A percentile compares a stretch with the other conserved stretches of the same genome.
phyloP scores from a whole-genome alignment of 2,888 invertebrate genomes.

The Pherbina coryleti region DNA sequence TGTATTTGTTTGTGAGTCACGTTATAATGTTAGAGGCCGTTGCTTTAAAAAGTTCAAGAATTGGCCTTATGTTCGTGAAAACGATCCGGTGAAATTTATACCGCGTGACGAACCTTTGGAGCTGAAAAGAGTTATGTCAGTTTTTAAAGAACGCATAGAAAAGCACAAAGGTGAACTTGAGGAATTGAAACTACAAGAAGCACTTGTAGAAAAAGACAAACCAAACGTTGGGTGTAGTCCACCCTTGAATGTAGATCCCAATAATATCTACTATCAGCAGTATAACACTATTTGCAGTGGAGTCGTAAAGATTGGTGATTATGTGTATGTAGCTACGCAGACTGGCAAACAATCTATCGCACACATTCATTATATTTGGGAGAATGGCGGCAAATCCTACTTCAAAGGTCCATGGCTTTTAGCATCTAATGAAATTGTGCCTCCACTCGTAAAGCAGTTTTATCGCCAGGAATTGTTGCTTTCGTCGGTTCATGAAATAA shows the following conservation, averaged over 20 bases:
- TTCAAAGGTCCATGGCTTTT: conserved; percentile 96
- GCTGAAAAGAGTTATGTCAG: conserved; percentile 90
- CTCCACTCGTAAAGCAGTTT: conserved; percentile 82
- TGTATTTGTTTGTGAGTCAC: conserved; percentile 96
- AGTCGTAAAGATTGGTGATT: conserved; percentile 90
- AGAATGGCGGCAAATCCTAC: conserved; percentile 89
- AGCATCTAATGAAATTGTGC: conserved; percentile 84
- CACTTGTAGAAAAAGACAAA: conserved; percentile 86
- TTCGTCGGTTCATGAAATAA: conserved; percentile 91
- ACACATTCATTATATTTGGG: conserved; percentile 95
- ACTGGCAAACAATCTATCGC: conserved; percentile 92
- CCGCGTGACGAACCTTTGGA: conserved; percentile 82
- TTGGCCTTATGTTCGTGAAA: conserved; percentile 75
- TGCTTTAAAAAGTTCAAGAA: conserved; percentile 95
- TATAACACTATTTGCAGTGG: conserved; percentile 88
- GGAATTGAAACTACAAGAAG: conserved; percentile 85
- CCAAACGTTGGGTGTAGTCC: conserved; percentile 83
- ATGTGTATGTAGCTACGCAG: conserved; percentile 93
- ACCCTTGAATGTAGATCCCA: conserved; percentile 80
- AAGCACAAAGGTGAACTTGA: conserved; percentile 91
- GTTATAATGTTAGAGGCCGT: conserved; percentile 87
- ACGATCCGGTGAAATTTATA: conserved; percentile 75
- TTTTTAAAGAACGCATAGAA: conserved; percentile 90
- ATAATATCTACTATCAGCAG: conserved; percentile 92
- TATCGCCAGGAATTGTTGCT: conserved; percentile 95